Percentiles rank a stretch among this genome's conserved stretches.
phyloP scores from a whole-genome alignment of 2,797 vertebrate species.

The Gymnothorax javanicus region DNA sequence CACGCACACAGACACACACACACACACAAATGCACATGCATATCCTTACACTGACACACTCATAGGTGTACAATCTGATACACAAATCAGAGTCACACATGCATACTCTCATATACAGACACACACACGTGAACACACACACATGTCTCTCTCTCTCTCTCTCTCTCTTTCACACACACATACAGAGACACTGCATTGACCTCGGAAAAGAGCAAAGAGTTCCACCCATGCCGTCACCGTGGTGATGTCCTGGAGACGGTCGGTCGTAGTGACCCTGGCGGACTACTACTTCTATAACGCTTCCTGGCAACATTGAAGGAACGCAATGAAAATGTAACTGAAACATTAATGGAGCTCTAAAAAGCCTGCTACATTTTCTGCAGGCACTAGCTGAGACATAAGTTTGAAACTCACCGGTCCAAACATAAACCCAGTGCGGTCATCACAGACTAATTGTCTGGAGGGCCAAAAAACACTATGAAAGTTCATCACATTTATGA shows the following conservation, averaged over 20 bases:
- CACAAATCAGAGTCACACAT: conserved; percentile 28
- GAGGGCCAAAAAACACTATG: not conserved
- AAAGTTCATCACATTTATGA: not conserved
- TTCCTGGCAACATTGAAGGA: not conserved
- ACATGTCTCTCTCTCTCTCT: no score
- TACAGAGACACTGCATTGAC: not conserved
- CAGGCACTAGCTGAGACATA: not conserved
- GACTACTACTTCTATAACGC: not conserved
- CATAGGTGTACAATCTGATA: conserved; percentile 11
- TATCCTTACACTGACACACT: conserved; percentile 8
- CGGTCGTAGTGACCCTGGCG: not conserved
- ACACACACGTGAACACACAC: conserved; percentile 18
- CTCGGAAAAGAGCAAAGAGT: not conserved
- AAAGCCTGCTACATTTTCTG: not conserved
- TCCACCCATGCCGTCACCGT: not conserved
- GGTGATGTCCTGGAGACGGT: not conserved
- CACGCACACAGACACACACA: conserved; percentile 16
- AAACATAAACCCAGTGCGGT: not conserved
- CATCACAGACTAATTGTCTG: not conserved
- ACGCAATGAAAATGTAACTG: not conserved
- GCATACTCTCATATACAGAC: conserved; percentile 1
- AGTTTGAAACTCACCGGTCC: not conserved
- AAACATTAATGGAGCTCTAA: not conserved
- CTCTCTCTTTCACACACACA: conserved; percentile 1
- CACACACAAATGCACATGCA: conserved; percentile 26